Conservation (phyloP, 2,113 vertebrate species). For the Collichthys lucidus region DNA sequence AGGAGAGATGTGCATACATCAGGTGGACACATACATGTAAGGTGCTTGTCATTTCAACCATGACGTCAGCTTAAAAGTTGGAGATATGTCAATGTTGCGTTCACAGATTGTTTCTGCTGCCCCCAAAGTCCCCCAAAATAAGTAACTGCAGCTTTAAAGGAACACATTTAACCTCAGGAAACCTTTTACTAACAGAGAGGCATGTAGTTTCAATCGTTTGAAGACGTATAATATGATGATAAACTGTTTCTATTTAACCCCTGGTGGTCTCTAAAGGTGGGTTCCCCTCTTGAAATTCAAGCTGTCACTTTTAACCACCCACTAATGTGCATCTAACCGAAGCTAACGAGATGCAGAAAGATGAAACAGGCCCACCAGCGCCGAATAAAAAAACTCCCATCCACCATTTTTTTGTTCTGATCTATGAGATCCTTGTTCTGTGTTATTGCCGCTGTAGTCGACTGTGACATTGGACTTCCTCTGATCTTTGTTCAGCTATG, state of each 20-base stretch:
- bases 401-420: not conserved
- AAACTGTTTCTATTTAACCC: not conserved
- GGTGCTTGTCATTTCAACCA: too few relatives aligned
- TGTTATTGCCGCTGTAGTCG: not conserved
- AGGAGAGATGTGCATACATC: too few relatives aligned
- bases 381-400: not conserved
- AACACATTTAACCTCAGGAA: not conserved
- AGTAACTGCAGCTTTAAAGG: not conserved
- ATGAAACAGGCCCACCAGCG: not conserved
- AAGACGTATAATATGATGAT: not conserved
- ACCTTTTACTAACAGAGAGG: not conserved
- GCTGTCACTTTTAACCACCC: not conserved
- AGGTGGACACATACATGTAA: too few relatives aligned
- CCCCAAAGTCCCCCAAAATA: not conserved
- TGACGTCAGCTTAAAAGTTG: too few relatives aligned
- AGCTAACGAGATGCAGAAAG: not conserved
- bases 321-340: not conserved
- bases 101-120: not conserved
- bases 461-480: not conserved
- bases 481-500: not conserved
- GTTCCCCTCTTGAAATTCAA: conserved; percentile 8
- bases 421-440: not conserved
- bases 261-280: not conserved
- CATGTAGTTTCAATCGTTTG: not conserved
- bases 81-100: not conserved